Evolutionary conservation across 2,113 vertebrate species (phyloP).

Genomic region (Heterocephalus glaber): DNA sequence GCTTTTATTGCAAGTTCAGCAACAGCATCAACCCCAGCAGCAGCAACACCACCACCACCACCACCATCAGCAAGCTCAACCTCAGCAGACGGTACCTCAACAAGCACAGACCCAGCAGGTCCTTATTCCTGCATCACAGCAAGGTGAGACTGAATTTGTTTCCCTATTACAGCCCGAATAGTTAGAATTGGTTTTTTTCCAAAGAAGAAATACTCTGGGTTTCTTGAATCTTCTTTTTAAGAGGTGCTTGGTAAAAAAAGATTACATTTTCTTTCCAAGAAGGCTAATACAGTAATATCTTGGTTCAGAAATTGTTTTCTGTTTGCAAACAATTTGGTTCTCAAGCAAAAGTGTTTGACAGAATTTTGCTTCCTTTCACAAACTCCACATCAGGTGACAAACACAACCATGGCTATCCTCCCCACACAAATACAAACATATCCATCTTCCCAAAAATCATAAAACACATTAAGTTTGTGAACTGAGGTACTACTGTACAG

Average conservation of each 20-base stretch:
- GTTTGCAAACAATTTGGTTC: not conserved
- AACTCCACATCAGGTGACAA: not conserved
- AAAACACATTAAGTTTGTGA: not conserved
- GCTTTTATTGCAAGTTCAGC: conserved; percentile 92
- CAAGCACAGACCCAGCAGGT: conserved; percentile 90
- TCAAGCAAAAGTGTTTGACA: not conserved
- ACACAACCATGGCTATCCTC: not conserved
- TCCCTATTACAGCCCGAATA: not conserved
- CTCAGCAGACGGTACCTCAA: conserved; percentile 78
- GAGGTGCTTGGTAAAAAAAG: not conserved
- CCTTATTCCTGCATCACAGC: conserved; percentile 93
- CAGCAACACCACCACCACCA: conserved; percentile 89
- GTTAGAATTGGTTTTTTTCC: not conserved
- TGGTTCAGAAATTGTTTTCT: not conserved
- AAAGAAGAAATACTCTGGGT: conserved; percentile 2
- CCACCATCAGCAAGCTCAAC: conserved; percentile 84
- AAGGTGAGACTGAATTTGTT: conserved; percentile 86
- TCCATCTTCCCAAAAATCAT: not conserved
- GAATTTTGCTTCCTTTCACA: not conserved
- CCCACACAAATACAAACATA: not conserved
- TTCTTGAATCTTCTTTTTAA: conserved; percentile 43
- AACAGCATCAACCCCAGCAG: conserved; percentile 90
- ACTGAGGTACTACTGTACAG: not conserved
- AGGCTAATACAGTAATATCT: not conserved
- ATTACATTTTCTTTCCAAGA: not conserved